Base-by-base conservation (phyloP, 2,888 invertebrate genomes). In the Drosophila ochracea region DNA sequence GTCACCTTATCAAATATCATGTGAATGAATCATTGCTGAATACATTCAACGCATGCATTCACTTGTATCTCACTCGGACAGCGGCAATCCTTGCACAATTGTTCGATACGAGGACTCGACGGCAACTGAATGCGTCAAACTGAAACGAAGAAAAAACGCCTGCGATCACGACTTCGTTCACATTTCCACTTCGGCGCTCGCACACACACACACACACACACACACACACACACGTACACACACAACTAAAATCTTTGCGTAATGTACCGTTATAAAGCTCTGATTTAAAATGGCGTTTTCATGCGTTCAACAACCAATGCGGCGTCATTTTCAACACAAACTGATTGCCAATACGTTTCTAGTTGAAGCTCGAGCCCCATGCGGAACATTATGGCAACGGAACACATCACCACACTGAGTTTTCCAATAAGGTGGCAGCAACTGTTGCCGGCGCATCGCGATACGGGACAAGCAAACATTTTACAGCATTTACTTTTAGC, bases 301-400 rank as follows among this genome's bases (percentile, higher is more conserved):
- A 76, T 81, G 78, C 78, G 78, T 63, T 60, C 74, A 83, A 76
- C 88, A 81, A 90, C 86, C 86, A 90, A 80, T 84, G 73, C 87
- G 84, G 73, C 73, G 80, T 89, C 90, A 82, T 84, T 76, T 86
- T 86, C 82, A 86, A 90, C 85, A 88, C 80, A 73, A 89, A 87
- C 90, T 90, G 78, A 73, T 62, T 70, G 72, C 53, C 64, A 72
- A 61, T 60, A 61, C 59, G 61, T 30, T 66, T 64, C 78, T 52
- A 47, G 53, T 39, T 61, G 79, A 47, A 62, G 68, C 62, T 63
- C 57, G 28, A 70, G 50, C 57, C 68, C 33, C 55, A 52, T 21
- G 60, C 53, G 82, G 60, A 74, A 82, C 75, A 57, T 66, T 60
- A 0, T 79, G 83, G 82, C 28, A 83, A 16, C 65, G 80, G 55